A percentile compares a stretch with the other conserved stretches of the same genome.
These are phyloP conservation scores for Pyrocephalus nanus DNA, from an alignment of 2,797 vertebrate species.

Conservation along the genomic window DNA sequence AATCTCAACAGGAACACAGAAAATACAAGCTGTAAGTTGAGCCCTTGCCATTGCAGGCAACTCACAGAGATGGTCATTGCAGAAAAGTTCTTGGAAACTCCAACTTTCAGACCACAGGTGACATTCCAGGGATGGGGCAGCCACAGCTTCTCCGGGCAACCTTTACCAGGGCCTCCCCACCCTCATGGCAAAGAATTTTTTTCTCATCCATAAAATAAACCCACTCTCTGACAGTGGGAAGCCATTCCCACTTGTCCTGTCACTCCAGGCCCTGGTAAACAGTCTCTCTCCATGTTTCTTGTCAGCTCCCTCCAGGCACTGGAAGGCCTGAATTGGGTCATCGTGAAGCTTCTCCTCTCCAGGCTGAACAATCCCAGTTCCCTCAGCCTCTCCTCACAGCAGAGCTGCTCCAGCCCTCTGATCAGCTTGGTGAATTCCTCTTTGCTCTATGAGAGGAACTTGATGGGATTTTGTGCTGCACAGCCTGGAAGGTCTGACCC, in stretches of 20 bases:
- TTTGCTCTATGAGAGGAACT: not conserved
- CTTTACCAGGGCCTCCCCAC: not conserved
- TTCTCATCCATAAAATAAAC: not conserved
- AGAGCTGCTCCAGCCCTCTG: not conserved
- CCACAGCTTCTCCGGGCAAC: accelerated
- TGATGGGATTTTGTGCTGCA: not conserved
- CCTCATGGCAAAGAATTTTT: not conserved
- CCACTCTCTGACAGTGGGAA: not conserved
- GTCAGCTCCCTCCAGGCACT: not conserved
- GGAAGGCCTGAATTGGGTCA: not conserved
- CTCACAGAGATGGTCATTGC: not conserved
- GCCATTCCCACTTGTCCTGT: not conserved
- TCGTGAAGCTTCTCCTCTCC: not conserved
- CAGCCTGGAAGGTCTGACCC: not conserved
- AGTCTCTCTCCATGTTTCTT: not conserved
- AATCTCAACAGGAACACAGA: not conserved
- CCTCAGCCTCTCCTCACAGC: not conserved
- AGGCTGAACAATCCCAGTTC: not conserved
- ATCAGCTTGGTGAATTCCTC: not conserved
- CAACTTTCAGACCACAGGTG: not conserved
- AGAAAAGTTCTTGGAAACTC: not conserved
- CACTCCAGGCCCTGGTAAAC: not conserved
- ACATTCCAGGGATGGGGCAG: not conserved
- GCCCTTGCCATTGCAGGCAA: not conserved
- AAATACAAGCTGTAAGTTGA: not conserved